A percentile compares a stretch with the other conserved stretches of the same genome.
Conservation (phyloP, 2,888 invertebrate species). For the Parapristionchus giblindavisi region DNA sequence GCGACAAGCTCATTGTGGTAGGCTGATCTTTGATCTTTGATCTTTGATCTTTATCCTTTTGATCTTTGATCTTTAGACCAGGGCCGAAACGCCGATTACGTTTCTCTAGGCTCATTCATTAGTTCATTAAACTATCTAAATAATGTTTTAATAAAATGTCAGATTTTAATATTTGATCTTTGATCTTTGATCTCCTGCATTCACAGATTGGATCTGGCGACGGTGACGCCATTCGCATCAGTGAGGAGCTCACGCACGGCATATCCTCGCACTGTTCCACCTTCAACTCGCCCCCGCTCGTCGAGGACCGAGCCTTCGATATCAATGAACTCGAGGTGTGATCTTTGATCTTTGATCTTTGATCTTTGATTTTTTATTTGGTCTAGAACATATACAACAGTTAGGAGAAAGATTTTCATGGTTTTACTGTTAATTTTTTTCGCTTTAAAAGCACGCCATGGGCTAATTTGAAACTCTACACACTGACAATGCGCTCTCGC, state of each 20-base stretch:
- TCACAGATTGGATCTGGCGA: constrained; percentile 65
- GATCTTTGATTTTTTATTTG: too few relatives aligned
- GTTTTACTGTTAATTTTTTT: too few relatives aligned
- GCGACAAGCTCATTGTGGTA: constrained; percentile 62
- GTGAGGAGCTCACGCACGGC: constrained; percentile 64
- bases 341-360: too few relatives aligned
- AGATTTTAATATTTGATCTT: not conserved
- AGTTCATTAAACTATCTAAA: too few relatives aligned
- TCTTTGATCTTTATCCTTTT: not conserved
- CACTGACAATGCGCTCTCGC: too few relatives aligned
- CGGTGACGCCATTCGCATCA: constrained; percentile 67
- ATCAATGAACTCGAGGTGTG: constrained; percentile 52
- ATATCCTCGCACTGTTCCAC: constrained; percentile 60
- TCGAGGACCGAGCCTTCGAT: constrained; percentile 46
- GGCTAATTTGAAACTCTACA: too few relatives aligned
- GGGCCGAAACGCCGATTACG: too few relatives aligned
- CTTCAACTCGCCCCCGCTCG: constrained; percentile 63
- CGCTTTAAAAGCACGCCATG: too few relatives aligned
- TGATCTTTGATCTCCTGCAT: not conserved
- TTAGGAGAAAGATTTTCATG: too few relatives aligned
- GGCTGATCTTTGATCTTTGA: not conserved
- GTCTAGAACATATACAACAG: too few relatives aligned
- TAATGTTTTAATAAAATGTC: too few relatives aligned
- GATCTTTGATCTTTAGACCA: constrained; percentile 66
- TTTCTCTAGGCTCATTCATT: too few relatives aligned